Conservation (phyloP, 2,888 invertebrate species). For the Drosophila barbarae region DNA sequence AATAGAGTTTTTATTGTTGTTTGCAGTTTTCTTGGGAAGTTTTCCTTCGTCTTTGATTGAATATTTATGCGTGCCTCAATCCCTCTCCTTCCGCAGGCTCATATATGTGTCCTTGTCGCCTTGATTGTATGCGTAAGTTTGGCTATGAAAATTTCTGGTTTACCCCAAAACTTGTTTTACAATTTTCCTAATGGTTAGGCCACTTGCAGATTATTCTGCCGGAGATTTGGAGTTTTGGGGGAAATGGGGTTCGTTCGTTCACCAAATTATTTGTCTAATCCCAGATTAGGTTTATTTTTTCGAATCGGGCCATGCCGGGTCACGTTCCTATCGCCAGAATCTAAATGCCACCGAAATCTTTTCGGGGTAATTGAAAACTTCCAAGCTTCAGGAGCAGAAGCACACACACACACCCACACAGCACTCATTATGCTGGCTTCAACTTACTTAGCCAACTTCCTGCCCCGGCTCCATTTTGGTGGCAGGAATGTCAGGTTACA, state of each 20-base stretch:
- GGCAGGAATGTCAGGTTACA: conserved; percentile 34
- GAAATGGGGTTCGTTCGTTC: not conserved
- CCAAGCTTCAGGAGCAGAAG: conserved; percentile 12
- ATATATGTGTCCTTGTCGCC: conserved; percentile 6
- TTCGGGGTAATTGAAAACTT: conserved; percentile 57
- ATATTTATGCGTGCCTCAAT: conserved; percentile 56
- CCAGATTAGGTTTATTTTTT: conserved; percentile 20
- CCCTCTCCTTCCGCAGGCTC: not conserved
- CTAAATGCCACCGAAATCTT: conserved; percentile 33
- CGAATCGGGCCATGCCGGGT: conserved; percentile 20
- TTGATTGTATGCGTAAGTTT: conserved; percentile 32
- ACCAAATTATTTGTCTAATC: conserved; percentile 25
- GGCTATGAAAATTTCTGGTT: conserved; percentile 33
- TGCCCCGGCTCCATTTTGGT: conserved; percentile 1
- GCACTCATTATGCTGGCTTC: conserved; percentile 24
- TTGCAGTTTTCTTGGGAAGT: conserved; percentile 58
- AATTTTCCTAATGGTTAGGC: conserved; percentile 45
- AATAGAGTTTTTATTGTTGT: conserved; percentile 73
- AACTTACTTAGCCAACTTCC: conserved; percentile 15
- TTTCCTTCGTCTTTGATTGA: conserved; percentile 59
- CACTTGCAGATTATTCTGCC: conserved; percentile 16
- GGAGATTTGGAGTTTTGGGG: conserved; percentile 5
- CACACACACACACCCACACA: conserved; percentile 10
- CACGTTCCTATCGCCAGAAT: conserved; percentile 35
- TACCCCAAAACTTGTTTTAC: conserved; percentile 39